These are phyloP conservation scores for Atherix ibis DNA, from an alignment of 2,888 invertebrate genomes.

Conservation along the genomic window DNA sequence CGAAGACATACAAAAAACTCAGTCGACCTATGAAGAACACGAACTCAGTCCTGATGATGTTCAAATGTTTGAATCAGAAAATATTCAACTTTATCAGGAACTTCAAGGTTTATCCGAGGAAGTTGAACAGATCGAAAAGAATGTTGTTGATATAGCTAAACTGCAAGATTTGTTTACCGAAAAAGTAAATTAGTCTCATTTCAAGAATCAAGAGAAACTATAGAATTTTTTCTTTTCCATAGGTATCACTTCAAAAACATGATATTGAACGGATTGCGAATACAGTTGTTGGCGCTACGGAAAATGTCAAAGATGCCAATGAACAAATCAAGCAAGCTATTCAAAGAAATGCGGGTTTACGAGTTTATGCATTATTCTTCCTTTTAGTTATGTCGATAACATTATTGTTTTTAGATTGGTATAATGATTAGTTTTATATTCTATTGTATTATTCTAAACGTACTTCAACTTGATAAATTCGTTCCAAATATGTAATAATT, in stretches of 20 bases:
- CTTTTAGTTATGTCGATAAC: conserved; percentile 91
- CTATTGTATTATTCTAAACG: too few relatives aligned
- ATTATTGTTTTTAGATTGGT: conserved; percentile 94
- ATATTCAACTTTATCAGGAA: conserved; percentile 71
- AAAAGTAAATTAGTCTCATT: conserved; percentile 39
- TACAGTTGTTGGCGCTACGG: conserved; percentile 79
- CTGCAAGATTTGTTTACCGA: conserved; percentile 93
- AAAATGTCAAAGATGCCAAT: conserved; percentile 92
- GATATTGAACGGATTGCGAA: conserved; percentile 83
- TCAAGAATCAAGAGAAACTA: neutral
- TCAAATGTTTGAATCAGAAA: conserved; percentile 87
- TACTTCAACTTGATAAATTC: too few relatives aligned
- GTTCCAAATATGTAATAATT: too few relatives aligned
- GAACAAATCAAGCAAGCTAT: conserved; percentile 95
- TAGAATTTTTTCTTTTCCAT: conserved; percentile 11
- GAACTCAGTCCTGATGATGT: conserved; percentile 71
- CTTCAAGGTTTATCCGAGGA: conserved; percentile 80
- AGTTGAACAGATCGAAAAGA: conserved; percentile 75
- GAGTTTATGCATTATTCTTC: conserved; percentile 91
- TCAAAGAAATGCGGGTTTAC: conserved; percentile 86
- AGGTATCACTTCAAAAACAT: conserved; percentile 81
- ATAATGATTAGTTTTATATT: conserved; percentile 80
- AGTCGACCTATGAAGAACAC: conserved; percentile 38
- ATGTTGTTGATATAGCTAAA: conserved; percentile 89
- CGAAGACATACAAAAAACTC: conserved; percentile 15